Evolutionary conservation across 2,888 invertebrate species (phyloP).

Genomic region (Lucinisca nassula): DNA sequence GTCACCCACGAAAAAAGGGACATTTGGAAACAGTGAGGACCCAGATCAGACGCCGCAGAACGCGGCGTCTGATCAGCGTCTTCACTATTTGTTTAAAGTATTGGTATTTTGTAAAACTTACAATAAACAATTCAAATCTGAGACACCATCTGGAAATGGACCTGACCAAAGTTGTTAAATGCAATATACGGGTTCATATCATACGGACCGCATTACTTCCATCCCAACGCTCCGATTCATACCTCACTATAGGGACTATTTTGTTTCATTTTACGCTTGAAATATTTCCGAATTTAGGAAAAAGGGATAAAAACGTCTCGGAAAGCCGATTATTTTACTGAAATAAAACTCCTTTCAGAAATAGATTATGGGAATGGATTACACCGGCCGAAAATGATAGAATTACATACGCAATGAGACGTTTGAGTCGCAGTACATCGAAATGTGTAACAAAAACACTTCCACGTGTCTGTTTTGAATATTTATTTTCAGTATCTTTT

Average conservation of each 20-base stretch:
- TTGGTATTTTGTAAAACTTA: too few relatives aligned
- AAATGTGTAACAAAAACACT: too few relatives aligned
- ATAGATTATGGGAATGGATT: neutral
- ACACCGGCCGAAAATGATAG: too few relatives aligned
- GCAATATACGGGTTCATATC: too few relatives aligned
- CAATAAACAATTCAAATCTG: too few relatives aligned
- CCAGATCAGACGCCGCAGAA: neutral
- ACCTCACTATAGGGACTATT: neutral
- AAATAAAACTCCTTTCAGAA: neutral
- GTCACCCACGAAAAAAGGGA: too few relatives aligned
- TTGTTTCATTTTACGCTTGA: neutral
- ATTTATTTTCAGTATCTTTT: too few relatives aligned
- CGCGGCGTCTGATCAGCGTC: neutral
- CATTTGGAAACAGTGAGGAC: neutral
- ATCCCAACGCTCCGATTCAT: neutral
- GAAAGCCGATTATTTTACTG: slow-evolving; percentile 12
- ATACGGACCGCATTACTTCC: slow-evolving; percentile 10
- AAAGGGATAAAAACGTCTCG: neutral
- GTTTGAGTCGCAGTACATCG: too few relatives aligned
- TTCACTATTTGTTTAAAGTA: neutral
- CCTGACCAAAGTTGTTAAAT: too few relatives aligned
- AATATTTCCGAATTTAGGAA: neutral
- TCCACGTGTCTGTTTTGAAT: too few relatives aligned
- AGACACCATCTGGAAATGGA: too few relatives aligned
- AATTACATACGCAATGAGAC: too few relatives aligned